Percentiles rank a stretch among this genome's conserved stretches.
Evolutionary conservation across 2,113 vertebrate species (phyloP).

Genomic region (Salvelinus sp.): DNA sequence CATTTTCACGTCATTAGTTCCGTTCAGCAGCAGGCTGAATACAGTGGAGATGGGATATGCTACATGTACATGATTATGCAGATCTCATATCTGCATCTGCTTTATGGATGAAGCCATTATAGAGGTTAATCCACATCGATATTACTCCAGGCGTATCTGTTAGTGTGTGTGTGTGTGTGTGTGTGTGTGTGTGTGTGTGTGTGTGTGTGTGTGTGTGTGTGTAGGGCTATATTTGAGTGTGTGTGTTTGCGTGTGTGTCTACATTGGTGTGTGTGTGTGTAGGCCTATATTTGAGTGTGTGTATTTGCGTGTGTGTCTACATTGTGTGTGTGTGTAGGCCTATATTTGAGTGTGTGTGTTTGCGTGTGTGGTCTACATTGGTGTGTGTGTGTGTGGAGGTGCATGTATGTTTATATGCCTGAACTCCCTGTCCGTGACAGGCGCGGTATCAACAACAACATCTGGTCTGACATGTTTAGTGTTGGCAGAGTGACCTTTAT

Average conservation of each 20-base stretch:
- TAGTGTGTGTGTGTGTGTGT: conserved; percentile 6
- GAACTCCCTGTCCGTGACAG: conserved; percentile 3
- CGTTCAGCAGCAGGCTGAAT: conserved; percentile 34
- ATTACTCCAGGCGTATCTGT: neutral
- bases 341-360: neutral
- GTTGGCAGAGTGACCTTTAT: conserved; percentile 52
- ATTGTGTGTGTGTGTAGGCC: neutral
- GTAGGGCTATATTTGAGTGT: too few relatives aligned
- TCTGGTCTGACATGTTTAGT: conserved; percentile 49
- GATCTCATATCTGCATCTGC: conserved; percentile 35
- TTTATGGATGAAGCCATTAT: conserved; percentile 42
- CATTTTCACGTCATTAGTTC: conserved; percentile 1
- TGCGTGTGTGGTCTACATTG: neutral
- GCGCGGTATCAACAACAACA: conserved; percentile 22
- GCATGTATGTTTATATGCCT: neutral
- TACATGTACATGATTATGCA: conserved; percentile 39
- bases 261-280: neutral
- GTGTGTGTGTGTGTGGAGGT: neutral
- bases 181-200: conserved; percentile 4
- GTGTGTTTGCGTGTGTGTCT: neutral
- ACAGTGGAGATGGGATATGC: conserved; percentile 32
- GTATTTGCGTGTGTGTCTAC: neutral
- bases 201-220: neutral
- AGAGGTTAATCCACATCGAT: conserved; percentile 22
- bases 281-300: neutral